Conservation (phyloP, 2,797 vertebrate genomes). For the Tapera naevia region DNA sequence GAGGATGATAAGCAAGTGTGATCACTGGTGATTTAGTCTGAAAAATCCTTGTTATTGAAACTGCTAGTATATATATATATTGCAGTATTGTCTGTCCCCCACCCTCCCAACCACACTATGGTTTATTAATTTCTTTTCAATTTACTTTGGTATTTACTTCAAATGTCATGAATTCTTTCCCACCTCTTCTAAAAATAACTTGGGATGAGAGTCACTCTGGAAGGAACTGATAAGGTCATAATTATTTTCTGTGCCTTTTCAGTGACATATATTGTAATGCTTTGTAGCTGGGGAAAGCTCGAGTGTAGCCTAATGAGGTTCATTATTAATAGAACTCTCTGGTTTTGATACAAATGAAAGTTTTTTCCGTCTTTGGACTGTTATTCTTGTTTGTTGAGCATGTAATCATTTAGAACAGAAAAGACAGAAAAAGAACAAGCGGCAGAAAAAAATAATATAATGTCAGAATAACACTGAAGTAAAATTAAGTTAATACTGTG, state of each 20-base stretch:
- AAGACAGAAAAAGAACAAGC: neutral
- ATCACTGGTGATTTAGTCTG: neutral
- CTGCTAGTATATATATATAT: neutral
- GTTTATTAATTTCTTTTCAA: neutral
- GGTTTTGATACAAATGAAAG: neutral
- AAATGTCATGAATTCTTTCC: neutral
- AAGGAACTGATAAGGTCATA: slow-evolving; percentile 6
- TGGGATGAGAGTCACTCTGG: neutral
- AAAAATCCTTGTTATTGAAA: neutral
- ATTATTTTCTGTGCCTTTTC: slow-evolving; percentile 17
- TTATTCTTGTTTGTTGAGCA: neutral
- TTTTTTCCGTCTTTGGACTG: neutral
- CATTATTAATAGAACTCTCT: slow-evolving; percentile 22
- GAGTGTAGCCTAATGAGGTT: neutral
- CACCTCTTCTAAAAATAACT: neutral
- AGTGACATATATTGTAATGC: neutral
- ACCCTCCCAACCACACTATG: accelerated
- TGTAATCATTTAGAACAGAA: neutral
- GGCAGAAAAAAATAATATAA: neutral
- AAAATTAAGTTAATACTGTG: neutral
- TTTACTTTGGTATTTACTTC: neutral
- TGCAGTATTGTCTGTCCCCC: neutral
- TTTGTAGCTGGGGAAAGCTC: neutral
- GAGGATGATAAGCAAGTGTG: neutral
- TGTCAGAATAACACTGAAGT: neutral